Evolutionary conservation across 2,113 vertebrate species (phyloP), one percentile per base, ranked within the genome.

Genomic region (Chaenogobius annularis): DNA sequence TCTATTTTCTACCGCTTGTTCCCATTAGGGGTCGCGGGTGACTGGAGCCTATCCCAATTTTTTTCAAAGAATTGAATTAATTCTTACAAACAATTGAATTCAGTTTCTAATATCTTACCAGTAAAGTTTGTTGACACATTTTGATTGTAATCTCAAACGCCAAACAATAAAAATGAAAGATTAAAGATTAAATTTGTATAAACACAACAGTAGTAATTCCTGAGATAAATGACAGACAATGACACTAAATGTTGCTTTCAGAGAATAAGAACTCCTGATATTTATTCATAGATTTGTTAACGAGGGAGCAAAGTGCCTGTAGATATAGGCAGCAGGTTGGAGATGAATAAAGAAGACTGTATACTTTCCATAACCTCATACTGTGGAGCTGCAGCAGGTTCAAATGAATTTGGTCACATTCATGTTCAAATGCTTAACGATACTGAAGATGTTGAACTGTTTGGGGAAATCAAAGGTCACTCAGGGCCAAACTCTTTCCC

Each of bases 381-480:
- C 47, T 48, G 15, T 40, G 37, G 6, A n/a, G 5, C 50, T 20
- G 50, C 8, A 20, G 50, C 19, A 54, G n/a, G 9, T 50, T n/a
- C n/a, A 35, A 35, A 8, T 31, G 8, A 15, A 35, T 15, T 17
- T 15, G 22, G 3, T 26, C 23, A 14, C 31, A 11, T 14, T 5
- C 47, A 19, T 7, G 47, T 17, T 50, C 5, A 63, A 15, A 26
- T 19, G 7, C 22, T 48, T 0, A 35, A 40, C n/a, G 17, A 37
- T 63, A 43, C 3, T 48, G 40, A 59, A 35, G 23, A 35, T 61
- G 58, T 35, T 61, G 62, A 64, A 20, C 56, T 72, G 62, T 63
- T 37, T 5, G 14, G 50, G 55, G 77, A 86, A 86, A 82, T 73
- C 63, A 62, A 44, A 46, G 81, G 23, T 55, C 1, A 56, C 50